Conservation (phyloP, 2,113 vertebrate genomes). For the Murina feae region DNA sequence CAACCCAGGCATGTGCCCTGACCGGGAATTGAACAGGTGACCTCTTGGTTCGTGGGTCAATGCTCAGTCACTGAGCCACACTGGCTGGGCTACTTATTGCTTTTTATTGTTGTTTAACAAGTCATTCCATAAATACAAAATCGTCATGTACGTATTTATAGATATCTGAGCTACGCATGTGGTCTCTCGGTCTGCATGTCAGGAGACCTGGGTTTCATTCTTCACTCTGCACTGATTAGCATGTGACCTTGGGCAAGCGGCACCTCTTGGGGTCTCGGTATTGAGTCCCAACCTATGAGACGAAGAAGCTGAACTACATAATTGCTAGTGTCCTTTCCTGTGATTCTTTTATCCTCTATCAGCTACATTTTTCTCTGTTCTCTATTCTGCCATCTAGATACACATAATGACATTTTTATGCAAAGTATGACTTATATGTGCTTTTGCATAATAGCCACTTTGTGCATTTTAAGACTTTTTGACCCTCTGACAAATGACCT, state of each 20-base stretch:
- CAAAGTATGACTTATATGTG: background rate
- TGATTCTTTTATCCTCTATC: background rate
- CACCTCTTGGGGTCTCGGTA: background rate
- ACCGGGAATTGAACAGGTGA: too few relatives aligned
- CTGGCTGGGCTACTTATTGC: background rate
- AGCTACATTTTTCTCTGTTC: background rate
- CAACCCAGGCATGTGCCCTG: too few relatives aligned
- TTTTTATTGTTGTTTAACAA: constrained; percentile 18
- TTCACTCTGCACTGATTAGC: background rate
- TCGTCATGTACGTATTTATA: background rate
- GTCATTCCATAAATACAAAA: background rate
- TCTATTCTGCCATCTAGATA: background rate
- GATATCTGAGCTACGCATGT: background rate
- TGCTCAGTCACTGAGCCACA: too few relatives aligned
- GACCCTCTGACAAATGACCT: background rate
- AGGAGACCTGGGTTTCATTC: background rate
- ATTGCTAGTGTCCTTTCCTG: background rate
- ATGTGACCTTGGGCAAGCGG: background rate
- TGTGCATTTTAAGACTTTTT: background rate
- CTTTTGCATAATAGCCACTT: background rate
- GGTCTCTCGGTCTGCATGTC: background rate
- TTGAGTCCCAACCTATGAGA: background rate
- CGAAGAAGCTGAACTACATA: background rate
- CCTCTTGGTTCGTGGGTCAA: too few relatives aligned
- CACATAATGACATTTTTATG: background rate